Conservation (phyloP, 2,797 vertebrate genomes). For the Nyctalus aviator region DNA sequence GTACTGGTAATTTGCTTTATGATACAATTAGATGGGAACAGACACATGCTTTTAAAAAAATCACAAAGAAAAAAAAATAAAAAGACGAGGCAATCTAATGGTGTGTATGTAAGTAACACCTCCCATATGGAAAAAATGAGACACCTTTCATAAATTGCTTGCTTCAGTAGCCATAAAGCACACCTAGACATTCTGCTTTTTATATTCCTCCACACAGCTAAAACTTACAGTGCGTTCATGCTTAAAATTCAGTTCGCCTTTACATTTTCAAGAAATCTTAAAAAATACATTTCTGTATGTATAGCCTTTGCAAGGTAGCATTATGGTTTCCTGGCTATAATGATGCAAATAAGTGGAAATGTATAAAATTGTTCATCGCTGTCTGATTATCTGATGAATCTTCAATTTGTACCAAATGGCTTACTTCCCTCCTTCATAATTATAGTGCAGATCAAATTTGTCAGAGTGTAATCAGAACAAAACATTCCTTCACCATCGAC, state of each 20-base stretch:
- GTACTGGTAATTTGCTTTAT: conserved; percentile 63
- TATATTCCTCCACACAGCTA: conserved; percentile 28
- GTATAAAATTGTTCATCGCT: conserved; percentile 52
- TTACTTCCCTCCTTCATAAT: conserved; percentile 52
- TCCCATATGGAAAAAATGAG: conserved; percentile 74
- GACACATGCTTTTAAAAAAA: conserved; percentile 44
- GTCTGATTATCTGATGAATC: conserved; percentile 30
- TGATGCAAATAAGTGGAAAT: neutral
- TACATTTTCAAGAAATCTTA: conserved; percentile 24
- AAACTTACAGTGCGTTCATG: conserved; percentile 1
- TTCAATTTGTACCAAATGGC: conserved; percentile 46
- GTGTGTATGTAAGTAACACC: conserved; percentile 54
- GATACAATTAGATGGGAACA: conserved; percentile 58
- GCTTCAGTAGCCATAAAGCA: conserved; percentile 55
- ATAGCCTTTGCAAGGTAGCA: conserved; percentile 11
- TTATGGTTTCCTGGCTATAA: conserved; percentile 25
- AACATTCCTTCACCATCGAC: conserved; percentile 37
- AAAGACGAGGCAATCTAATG: conserved; percentile 65
- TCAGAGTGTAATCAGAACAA: conserved; percentile 64
- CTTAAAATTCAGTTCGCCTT: conserved; percentile 42
- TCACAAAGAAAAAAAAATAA: conserved; percentile 60
- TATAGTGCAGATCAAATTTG: conserved; percentile 49
- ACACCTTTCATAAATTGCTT: conserved; percentile 63
- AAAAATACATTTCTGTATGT: conserved; percentile 40
- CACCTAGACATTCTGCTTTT: conserved; percentile 55